A percentile compares a stretch with the other conserved stretches of the same genome.
These are phyloP conservation scores for Empis stercorea DNA, from an alignment of 2,888 invertebrate species.

Conservation along the genomic window DNA sequence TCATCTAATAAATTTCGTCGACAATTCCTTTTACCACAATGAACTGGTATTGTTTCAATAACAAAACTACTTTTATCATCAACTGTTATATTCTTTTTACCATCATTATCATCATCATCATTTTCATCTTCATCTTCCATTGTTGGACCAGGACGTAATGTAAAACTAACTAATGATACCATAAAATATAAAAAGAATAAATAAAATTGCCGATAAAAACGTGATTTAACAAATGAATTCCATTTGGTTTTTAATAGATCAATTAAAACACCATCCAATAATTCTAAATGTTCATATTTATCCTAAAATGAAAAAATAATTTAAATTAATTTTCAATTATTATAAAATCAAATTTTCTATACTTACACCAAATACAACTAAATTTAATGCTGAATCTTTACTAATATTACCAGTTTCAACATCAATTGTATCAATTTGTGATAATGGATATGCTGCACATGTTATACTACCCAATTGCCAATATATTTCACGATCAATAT, in stretches of 20 bases:
- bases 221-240: conserved; percentile 91
- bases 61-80: conserved; percentile 6
- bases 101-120: conserved; percentile 10
- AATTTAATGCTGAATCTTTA: conserved; percentile 85
- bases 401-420: conserved; percentile 83
- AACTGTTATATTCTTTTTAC: conserved; percentile 10
- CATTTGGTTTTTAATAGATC: conserved; percentile 93
- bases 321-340: not conserved
- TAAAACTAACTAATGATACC: conserved; percentile 77
- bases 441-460: conserved; percentile 92
- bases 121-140: conserved; percentile 25
- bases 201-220: conserved; percentile 86
- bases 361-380: conserved; percentile 91
- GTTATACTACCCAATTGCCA: conserved; percentile 93
- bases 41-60: not conserved
- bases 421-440: conserved; percentile 91
- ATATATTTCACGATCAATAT: conserved; percentile 90
- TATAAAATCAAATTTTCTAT: no score
- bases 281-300: conserved; percentile 84
- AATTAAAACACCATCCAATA: conserved; percentile 87
- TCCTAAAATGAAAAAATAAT: conserved; percentile 45
- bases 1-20: not conserved
- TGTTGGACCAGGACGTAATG: conserved; percentile 72
- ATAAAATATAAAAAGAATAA: conserved; percentile 84
- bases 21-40: not conserved